A percentile compares a stretch with the other conserved stretches of the same genome.
Evolutionary conservation across 2,113 vertebrate species (phyloP).

Genomic region (Zosterops lateralis): DNA sequence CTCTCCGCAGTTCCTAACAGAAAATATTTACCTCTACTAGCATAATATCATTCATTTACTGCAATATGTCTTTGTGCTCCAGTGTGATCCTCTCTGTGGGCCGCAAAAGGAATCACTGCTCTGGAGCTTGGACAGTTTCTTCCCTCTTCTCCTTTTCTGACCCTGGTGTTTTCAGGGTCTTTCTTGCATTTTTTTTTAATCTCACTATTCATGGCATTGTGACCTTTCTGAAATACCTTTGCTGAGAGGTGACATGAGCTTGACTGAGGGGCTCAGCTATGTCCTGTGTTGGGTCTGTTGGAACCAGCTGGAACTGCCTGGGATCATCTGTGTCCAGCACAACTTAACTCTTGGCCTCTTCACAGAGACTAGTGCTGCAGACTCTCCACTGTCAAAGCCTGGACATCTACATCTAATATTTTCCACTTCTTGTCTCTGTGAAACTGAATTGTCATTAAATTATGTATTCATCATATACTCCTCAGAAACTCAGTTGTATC

Average conservation of each 20-base stretch:
- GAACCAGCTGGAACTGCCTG: not conserved
- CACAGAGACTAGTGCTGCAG: not conserved
- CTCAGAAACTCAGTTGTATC: not conserved
- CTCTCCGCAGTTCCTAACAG: not conserved
- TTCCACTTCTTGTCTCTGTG: not conserved
- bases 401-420: not conserved
- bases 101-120: not conserved
- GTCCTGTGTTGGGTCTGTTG: not conserved
- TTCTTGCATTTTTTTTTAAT: not conserved
- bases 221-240: not conserved
- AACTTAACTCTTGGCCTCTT: not conserved
- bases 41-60: not conserved
- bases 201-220: not conserved
- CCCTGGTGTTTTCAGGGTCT: not conserved
- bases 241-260: not conserved
- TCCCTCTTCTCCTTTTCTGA: not conserved
- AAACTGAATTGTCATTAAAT: not conserved
- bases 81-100: accelerated
- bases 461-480: not conserved
- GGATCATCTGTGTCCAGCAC: not conserved
- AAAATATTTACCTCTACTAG: not conserved
- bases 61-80: not conserved
- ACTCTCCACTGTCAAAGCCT: not conserved
- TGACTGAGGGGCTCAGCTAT: not conserved
- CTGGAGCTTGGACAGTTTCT: not conserved